phyloP scores from a whole-genome alignment of 2,797 vertebrate species.

The Yasuhikotakia modesta region DNA sequence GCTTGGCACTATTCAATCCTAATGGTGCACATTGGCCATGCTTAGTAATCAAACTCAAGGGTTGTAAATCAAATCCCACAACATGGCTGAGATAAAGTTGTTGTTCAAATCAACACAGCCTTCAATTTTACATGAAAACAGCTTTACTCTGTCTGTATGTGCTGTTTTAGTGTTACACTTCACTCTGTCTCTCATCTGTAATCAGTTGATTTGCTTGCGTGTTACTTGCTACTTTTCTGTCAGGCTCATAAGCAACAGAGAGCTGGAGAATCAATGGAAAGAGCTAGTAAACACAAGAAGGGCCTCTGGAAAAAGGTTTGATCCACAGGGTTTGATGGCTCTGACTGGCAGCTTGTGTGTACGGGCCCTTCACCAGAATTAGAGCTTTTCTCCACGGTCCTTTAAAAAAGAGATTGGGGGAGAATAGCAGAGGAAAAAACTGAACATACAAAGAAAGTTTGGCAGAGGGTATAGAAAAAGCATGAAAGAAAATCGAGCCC shows the following conservation, averaged over 20 bases:
- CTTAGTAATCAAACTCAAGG: slow-evolving; percentile 35
- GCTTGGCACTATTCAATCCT: slow-evolving; percentile 41
- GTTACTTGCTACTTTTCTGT: too few relatives aligned
- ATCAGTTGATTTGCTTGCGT: too few relatives aligned
- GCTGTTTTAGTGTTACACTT: neutral
- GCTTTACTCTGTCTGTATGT: neutral
- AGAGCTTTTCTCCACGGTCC: slow-evolving; percentile 30
- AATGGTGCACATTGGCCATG: slow-evolving; percentile 50
- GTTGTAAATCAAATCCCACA: slow-evolving; percentile 49
- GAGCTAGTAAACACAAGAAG: too few relatives aligned
- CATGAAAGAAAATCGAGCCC: slow-evolving; percentile 20
- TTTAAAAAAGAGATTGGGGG: slow-evolving; percentile 21
- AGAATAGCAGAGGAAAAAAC: slow-evolving; percentile 27
- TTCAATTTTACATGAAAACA: slow-evolving; percentile 40
- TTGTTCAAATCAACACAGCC: slow-evolving; percentile 8
- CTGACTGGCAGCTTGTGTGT: slow-evolving; percentile 30
- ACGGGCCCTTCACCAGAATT: slow-evolving; percentile 44
- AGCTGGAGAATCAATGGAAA: too few relatives aligned
- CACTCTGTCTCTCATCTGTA: too few relatives aligned
- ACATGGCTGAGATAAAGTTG: slow-evolving; percentile 28
- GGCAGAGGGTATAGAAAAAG: neutral
- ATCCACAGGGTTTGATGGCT: neutral
- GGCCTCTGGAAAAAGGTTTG: too few relatives aligned
- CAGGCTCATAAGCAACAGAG: too few relatives aligned
- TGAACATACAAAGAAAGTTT: neutral